These are phyloP conservation scores for Caracal caracal DNA, from an alignment of 2,113 vertebrate species.

Conservation along the genomic window DNA sequence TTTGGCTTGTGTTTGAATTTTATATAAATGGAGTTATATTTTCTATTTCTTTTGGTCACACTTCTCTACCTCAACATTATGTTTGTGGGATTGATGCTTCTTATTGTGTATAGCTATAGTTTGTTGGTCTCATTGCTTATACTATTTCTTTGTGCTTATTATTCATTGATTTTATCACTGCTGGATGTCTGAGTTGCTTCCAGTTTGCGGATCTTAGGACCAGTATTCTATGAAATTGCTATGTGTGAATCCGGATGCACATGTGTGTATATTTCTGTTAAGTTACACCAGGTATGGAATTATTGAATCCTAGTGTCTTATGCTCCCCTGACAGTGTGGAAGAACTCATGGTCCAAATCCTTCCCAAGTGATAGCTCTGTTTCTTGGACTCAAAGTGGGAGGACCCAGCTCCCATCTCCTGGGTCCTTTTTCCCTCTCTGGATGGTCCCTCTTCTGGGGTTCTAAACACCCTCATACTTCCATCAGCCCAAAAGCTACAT, in stretches of 20 bases:
- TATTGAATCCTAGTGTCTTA: not conserved
- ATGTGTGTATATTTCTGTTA: not conserved
- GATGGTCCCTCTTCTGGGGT: not conserved
- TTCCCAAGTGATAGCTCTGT: not conserved
- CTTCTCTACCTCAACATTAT: not conserved
- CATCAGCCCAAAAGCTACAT: not conserved
- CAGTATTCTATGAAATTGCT: not conserved
- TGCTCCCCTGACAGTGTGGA: not conserved
- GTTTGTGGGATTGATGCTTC: not conserved
- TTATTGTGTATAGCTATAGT: not conserved
- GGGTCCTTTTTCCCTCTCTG: not conserved
- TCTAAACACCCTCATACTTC: not conserved
- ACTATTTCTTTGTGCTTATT: not conserved
- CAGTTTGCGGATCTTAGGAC: not conserved
- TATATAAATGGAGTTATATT: not conserved
- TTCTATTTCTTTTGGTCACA: not conserved
- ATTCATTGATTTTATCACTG: not conserved
- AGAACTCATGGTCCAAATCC: not conserved
- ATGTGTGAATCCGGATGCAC: not conserved
- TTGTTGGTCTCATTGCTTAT: not conserved
- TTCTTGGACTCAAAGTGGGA: not conserved
- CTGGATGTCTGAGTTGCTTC: not conserved
- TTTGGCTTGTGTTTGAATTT: not conserved
- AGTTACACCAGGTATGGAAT: not conserved
- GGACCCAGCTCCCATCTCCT: fast-evolving